Evolutionary conservation across 2,113 vertebrate genomes (phyloP).

Genomic region (Cricetomys ansorgei): DNA sequence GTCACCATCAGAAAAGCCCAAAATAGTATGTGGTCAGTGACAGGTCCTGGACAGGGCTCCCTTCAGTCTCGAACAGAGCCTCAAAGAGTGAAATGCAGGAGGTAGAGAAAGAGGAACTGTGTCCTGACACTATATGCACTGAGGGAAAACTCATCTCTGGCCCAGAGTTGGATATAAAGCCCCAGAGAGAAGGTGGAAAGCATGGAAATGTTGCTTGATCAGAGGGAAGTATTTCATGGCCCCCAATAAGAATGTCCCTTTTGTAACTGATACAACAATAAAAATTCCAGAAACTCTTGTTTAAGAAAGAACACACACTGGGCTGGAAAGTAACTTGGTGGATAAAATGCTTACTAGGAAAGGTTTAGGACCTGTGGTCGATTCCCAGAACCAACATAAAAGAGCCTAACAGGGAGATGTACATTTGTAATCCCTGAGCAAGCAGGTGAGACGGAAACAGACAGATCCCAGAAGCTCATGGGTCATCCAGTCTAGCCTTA

Average conservation of each 20-base stretch:
- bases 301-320: neutral
- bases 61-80: conserved; percentile 23
- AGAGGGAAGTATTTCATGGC: neutral
- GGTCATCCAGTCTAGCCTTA: neutral
- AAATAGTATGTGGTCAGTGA: conserved; percentile 13
- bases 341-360: neutral
- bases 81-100: neutral
- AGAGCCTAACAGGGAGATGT: neutral
- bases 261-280: neutral
- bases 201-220: neutral
- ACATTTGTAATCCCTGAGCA: neutral
- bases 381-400: neutral
- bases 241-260: neutral
- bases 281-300: neutral
- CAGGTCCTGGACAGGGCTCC: neutral
- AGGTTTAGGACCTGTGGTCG: neutral
- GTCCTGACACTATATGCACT: neutral
- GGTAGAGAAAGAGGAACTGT: neutral
- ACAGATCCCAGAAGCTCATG: neutral
- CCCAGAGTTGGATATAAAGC: neutral
- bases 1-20: neutral
- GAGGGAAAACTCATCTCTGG: neutral
- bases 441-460: neutral
- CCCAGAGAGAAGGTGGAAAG: accelerated
- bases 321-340: neutral